Evolutionary conservation across 2,888 invertebrate genomes (phyloP), one percentile per base, ranked within the genome.

Genomic region (Sericinus montela): DNA sequence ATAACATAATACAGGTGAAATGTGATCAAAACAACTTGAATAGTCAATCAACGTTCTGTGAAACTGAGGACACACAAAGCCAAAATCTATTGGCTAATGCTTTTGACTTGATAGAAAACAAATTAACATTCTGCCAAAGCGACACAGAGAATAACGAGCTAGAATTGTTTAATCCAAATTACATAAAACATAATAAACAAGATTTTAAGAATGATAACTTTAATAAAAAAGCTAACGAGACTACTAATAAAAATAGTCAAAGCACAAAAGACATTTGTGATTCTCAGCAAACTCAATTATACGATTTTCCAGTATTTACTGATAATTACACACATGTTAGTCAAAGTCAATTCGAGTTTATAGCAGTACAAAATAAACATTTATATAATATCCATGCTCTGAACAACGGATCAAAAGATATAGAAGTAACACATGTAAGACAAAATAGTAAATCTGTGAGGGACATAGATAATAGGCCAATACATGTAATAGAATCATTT

Each of bases 291-390:
- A 58, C 60, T 8, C 25, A 53, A 14, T 10, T 60, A 19, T 58
- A 61, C 16, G 52, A 41, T 14, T 30, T 55, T 1, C 46, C 51
- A 1, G 54, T 48, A 19, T 53, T 50, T 9, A 51, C 43, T 1
- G 53, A 57, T 25, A 36, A 36, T 14, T 47, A 46, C 13, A 58
- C 60, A 10, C 59, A 63, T 38, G 42, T 59, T 6, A 63, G 61
- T 43, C 58, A 62, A 43, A 64, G 61, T 45, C 62, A 63, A 39
- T 10, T 7, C 4, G 55, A 61, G 8, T 43, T 45, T 47, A 13
- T 59, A 3, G 28, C 55, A 11, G 34, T 60, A 15, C 29, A 45
- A 28, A 53, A 51, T 3, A 51, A 56, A 13, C 45, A 52, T 25
- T 30, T 59, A 16, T 29, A 50, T 36, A 40, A 50, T 16, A 45